Conservation (phyloP, 2,797 vertebrate species). For the Tinamus major region DNA sequence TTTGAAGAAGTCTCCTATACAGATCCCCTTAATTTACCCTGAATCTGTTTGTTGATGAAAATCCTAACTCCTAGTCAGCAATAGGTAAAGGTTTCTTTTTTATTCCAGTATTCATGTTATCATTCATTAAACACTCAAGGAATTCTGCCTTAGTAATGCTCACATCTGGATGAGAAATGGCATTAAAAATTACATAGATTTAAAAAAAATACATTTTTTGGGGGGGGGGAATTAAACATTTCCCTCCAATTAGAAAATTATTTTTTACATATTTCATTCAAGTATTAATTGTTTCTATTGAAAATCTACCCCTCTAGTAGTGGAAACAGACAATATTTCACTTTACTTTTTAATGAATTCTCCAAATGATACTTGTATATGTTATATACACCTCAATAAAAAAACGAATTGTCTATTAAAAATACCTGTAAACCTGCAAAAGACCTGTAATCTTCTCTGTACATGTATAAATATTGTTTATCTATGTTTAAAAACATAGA, state of each 20-base stretch:
- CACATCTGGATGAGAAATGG: background rate
- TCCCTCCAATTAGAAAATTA: background rate
- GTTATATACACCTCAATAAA: background rate
- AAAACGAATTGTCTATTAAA: background rate
- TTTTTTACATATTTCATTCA: background rate
- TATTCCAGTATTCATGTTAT: background rate
- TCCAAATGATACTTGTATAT: background rate
- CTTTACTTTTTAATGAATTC: background rate
- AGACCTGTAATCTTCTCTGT: background rate
- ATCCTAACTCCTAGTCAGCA: background rate
- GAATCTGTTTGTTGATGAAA: constrained; percentile 39
- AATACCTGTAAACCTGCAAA: background rate
- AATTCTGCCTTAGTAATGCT: background rate
- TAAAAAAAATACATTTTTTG: background rate
- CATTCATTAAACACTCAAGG: background rate
- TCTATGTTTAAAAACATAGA: background rate
- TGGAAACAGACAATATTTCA: background rate
- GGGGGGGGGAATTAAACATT: background rate
- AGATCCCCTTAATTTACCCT: constrained; percentile 49
- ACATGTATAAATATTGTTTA: background rate
- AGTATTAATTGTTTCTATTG: background rate
- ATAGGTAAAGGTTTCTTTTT: background rate
- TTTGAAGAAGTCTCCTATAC: constrained; percentile 48
- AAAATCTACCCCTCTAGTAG: background rate
- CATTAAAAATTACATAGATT: no score